Evolutionary conservation across 64 coral and sea anemone genomes (phyloP).

Genomic region (Actinia equina): DNA sequence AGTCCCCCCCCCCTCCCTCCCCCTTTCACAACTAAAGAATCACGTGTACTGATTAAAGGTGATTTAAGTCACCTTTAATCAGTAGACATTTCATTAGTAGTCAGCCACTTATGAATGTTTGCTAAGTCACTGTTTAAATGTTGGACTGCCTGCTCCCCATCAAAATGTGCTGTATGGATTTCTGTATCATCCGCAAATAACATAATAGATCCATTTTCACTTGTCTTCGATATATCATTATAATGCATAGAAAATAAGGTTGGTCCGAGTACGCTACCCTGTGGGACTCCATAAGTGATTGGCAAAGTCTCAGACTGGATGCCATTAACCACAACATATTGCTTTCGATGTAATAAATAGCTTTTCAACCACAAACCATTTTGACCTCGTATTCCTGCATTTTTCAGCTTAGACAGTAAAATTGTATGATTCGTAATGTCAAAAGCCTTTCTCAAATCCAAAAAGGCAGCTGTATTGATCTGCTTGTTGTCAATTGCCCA

Average conservation of each 20-base stretch:
- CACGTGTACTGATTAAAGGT: no score
- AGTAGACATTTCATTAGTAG: no score
- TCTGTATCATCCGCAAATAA: conserved; percentile 3
- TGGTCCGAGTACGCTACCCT: background rate
- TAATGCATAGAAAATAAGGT: background rate
- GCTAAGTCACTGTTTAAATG: background rate
- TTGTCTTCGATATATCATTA: background rate
- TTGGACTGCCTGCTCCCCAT: background rate
- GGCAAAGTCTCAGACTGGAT: background rate
- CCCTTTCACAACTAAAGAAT: no score
- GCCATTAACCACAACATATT: background rate
- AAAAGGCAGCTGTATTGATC: conserved; percentile 17
- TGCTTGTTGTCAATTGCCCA: conserved; percentile 2
- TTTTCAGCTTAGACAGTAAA: conserved; percentile 11
- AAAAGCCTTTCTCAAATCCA: conserved; percentile 52
- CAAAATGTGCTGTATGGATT: background rate
- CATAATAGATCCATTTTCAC: background rate
- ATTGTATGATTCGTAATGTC: conserved; percentile 47
- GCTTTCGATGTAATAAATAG: conserved; percentile 25
- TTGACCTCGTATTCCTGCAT: conserved; percentile 14
- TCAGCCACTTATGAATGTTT: background rate
- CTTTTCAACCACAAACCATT: conserved; percentile 1
- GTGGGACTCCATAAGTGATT: background rate
- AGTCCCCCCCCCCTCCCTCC: no score
- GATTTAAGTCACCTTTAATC: no score